Evolutionary conservation across 2,113 vertebrate genomes (phyloP).

Genomic region (Etia nguti): DNA sequence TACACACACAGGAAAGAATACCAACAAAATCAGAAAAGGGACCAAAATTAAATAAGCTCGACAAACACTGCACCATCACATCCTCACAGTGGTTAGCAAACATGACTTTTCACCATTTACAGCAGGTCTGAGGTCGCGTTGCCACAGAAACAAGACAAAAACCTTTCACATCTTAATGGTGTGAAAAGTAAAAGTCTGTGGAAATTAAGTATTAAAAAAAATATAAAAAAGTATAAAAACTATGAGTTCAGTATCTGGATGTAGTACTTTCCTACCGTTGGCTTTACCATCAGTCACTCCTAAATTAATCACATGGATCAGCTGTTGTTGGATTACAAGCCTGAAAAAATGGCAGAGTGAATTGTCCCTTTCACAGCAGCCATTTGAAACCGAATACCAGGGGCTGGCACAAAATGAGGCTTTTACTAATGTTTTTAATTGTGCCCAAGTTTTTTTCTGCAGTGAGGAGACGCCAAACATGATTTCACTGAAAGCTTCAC

Average conservation of each 20-base stretch:
- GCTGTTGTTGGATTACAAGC: neutral
- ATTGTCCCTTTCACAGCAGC: neutral
- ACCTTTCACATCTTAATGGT: fast-evolving
- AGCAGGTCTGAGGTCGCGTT: neutral
- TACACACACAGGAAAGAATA: too few relatives aligned
- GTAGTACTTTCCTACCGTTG: neutral
- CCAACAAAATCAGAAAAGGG: too few relatives aligned
- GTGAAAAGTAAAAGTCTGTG: neutral
- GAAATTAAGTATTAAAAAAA: neutral
- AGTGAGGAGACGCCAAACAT: neutral
- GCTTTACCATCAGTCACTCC: neutral
- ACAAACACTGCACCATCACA: neutral
- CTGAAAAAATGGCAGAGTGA: neutral
- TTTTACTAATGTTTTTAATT: neutral
- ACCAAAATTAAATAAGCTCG: too few relatives aligned
- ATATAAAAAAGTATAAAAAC: neutral
- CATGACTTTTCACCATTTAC: neutral
- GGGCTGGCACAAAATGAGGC: neutral
- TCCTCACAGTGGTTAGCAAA: fast-evolving
- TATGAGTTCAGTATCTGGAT: neutral
- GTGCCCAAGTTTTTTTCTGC: neutral
- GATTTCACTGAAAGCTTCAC: neutral
- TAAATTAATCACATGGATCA: neutral
- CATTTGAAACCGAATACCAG: neutral
- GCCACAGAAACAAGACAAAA: neutral